Conservation (phyloP, 1,140 invertebrate genomes). For the Drosophila guanche region DNA sequence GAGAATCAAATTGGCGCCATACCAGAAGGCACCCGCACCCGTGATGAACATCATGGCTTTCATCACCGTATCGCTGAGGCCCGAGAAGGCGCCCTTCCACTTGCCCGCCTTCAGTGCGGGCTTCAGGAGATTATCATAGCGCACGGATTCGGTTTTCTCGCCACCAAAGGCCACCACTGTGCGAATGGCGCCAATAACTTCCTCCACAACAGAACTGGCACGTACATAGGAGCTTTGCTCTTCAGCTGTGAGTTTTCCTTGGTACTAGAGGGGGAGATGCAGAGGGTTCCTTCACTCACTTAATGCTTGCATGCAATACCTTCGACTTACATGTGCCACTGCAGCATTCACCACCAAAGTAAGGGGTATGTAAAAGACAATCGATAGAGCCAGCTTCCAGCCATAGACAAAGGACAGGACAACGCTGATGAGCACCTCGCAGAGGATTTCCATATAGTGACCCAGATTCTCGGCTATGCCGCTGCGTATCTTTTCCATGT, state of each 20-base stretch:
- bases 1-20: conserved; percentile 90
- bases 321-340: conserved; percentile 87
- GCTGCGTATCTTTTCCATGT: conserved; percentile 93
- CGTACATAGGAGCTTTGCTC: conserved; percentile 90
- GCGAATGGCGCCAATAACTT: conserved; percentile 89
- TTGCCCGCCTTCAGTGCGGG: conserved; percentile 85
- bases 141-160: conserved; percentile 87
- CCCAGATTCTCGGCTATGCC: conserved; percentile 95
- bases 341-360: conserved; percentile 88
- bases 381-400: conserved; percentile 92
- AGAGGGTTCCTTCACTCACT: conserved; percentile 83
- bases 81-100: conserved; percentile 89
- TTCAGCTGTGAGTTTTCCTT: conserved; percentile 86
- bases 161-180: conserved; percentile 94
- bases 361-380: conserved; percentile 91
- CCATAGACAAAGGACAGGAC: conserved; percentile 89
- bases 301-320: no score
- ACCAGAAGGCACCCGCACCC: conserved; percentile 93
- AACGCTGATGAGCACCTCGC: conserved; percentile 88
- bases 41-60: conserved; percentile 93
- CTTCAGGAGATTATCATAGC: conserved; percentile 86
- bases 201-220: conserved; percentile 90
- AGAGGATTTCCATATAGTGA: conserved; percentile 89
- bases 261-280: conserved; percentile 87
- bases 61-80: conserved; percentile 89